Evolutionary conservation across 2,113 vertebrate genomes (phyloP).

Genomic region (Thryonomys swinderianus): DNA sequence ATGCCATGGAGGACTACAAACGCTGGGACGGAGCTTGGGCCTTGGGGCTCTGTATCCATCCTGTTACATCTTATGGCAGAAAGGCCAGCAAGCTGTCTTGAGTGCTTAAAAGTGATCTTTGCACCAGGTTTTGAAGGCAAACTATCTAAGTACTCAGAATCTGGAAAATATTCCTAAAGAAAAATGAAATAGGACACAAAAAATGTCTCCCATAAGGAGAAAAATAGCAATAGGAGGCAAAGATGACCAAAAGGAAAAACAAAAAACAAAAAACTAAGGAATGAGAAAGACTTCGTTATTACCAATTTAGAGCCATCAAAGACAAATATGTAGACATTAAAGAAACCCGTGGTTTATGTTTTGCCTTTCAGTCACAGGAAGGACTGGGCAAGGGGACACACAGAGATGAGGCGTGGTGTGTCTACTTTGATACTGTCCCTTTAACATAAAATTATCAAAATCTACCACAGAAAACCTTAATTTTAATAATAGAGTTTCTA

Average conservation of each 20-base stretch:
- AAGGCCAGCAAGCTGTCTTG: background rate
- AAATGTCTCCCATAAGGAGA: conserved; percentile 1
- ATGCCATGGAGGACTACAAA: background rate
- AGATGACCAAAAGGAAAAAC: conserved; percentile 8
- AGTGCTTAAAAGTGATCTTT: conserved; percentile 24
- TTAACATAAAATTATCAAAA: conserved; percentile 70
- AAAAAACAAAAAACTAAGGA: background rate
- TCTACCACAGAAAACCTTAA: conserved; percentile 45
- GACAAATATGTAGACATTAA: conserved; percentile 28
- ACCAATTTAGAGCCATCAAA: conserved; percentile 42
- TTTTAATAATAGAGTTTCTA: conserved; percentile 56
- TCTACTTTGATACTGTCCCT: conserved; percentile 40
- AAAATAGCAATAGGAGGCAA: conserved; percentile 28
- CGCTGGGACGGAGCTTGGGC: background rate
- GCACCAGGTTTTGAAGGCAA: conserved; percentile 8
- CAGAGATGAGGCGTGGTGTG: background rate
- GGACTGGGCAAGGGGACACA: background rate
- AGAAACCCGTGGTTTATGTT: background rate
- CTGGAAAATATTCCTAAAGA: conserved; percentile 54
- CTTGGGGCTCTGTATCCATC: background rate
- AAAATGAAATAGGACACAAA: conserved; percentile 26
- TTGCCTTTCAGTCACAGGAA: conserved; percentile 19
- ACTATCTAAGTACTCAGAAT: background rate
- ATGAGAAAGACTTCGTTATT: conserved; percentile 30
- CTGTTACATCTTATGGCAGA: background rate